Base-by-base conservation (phyloP, 2,888 invertebrate genomes). In the Erpobdella octoculata region DNA sequence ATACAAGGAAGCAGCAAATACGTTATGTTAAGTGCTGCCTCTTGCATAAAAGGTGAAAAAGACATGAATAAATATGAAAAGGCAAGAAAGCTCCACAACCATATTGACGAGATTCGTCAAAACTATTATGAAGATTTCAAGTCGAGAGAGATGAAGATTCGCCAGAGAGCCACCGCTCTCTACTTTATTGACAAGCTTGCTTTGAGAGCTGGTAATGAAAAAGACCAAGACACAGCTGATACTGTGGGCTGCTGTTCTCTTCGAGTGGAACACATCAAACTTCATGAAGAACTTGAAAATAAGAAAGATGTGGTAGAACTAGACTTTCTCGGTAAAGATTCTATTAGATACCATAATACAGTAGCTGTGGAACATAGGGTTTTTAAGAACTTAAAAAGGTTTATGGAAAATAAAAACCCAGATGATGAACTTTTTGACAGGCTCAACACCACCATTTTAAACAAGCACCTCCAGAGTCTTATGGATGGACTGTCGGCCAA, bases 31-130 rank as follows among this genome's bases (percentile, higher is more conserved):
- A 98, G 98, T 87, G 95, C 98, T 33, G 93, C 94, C 76, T 96
- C 96, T 35, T 94, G 96, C 84, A 86, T 99, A 67, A 99, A 99
- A 71, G 97, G 97, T 64, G 96, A 98, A 85, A 98, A 98, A 82
- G 98, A 99, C 87, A 95, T 92, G 91, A 91, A 93, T 80, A 99
- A 99, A 82, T 99, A 98, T 84, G 98, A 99, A 85, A 94, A 90
- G 1, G 98, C 98, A 1, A 87, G 98, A 68, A 89, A 91, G 78
- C 86, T 99, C 71, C 93, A 94, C 78, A 90, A 91, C 81, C 88
- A 88, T 75, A 94, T 98, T 77, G 91, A 93, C 80, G 91, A 91
- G 84, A 97, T 99, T 79, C 88, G 97, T 75, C 87, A 88, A 37
- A 87, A 88, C 77, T 99, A 99, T 84, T 87, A 86, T 68, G 87